phyloP scores from a whole-genome alignment of 2,797 vertebrate genomes.

The Smutsia temminckii region DNA sequence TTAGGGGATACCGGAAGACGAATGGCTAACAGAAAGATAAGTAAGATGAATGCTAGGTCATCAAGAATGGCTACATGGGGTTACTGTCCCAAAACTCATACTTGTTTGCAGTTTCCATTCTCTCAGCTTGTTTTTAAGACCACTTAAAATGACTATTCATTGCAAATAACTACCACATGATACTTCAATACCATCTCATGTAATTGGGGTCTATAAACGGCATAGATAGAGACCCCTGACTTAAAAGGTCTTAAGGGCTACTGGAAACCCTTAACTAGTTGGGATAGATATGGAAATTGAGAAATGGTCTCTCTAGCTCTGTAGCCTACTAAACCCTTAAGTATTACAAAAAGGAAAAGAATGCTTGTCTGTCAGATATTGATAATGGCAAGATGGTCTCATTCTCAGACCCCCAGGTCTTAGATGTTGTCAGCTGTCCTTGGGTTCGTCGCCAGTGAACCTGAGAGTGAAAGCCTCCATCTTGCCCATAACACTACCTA shows the following conservation, averaged over 20 bases:
- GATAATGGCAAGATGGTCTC: neutral
- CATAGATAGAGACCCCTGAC: neutral
- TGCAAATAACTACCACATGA: neutral
- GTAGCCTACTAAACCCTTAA: neutral
- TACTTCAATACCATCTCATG: constrained; percentile 14
- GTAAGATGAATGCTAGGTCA: neutral
- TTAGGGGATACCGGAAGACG: neutral
- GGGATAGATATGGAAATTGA: neutral
- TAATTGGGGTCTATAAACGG: neutral
- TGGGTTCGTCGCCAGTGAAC: neutral
- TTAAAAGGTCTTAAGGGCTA: neutral
- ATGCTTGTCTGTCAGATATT: neutral
- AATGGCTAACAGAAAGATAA: too few species aligned
- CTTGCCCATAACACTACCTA: neutral
- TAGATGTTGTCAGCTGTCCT: neutral
- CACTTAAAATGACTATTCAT: constrained; percentile 42
- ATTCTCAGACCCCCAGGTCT: neutral
- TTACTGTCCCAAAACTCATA: neutral
- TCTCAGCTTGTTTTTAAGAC: constrained; percentile 14
- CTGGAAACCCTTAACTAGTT: neutral
- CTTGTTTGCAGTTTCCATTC: constrained; percentile 29
- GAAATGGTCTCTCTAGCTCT: neutral
- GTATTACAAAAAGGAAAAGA: neutral
- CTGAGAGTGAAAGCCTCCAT: neutral
- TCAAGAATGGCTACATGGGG: neutral